Conservation (phyloP, 2,113 vertebrate species). For the Alligator mississippiensis region DNA sequence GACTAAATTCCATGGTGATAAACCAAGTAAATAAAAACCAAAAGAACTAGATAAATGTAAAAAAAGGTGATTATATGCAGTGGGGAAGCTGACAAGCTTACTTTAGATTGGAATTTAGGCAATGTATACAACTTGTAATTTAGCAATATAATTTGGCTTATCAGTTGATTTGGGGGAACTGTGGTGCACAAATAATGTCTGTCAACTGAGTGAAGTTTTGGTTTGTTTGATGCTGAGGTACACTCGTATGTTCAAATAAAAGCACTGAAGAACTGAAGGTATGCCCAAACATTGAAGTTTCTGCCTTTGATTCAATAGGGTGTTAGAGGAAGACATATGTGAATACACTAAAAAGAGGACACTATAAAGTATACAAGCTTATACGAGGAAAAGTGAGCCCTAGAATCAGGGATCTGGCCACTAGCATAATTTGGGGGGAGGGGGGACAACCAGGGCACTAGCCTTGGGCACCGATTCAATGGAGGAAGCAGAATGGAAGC, state of each 20-base stretch:
- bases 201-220: background rate
- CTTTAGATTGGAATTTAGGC: background rate
- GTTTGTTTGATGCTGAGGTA: background rate
- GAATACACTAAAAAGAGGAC: background rate
- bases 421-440: background rate
- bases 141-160: background rate
- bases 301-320: background rate
- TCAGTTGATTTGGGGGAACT: background rate
- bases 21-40: background rate
- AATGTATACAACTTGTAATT: accelerated
- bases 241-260: background rate
- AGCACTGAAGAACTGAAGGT: background rate
- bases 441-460: too few relatives aligned
- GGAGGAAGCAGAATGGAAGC: too few relatives aligned
- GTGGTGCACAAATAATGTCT: accelerated
- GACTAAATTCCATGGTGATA: background rate
- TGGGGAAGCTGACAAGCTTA: background rate
- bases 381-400: background rate
- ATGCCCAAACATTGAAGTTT: background rate
- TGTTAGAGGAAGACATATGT: accelerated
- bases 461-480: too few relatives aligned
- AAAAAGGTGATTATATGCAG: background rate
- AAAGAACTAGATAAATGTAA: background rate
- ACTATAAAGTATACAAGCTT: background rate
- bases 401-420: background rate